Evolutionary conservation across 2,888 invertebrate genomes (phyloP).

Genomic region (Unio pictorum): DNA sequence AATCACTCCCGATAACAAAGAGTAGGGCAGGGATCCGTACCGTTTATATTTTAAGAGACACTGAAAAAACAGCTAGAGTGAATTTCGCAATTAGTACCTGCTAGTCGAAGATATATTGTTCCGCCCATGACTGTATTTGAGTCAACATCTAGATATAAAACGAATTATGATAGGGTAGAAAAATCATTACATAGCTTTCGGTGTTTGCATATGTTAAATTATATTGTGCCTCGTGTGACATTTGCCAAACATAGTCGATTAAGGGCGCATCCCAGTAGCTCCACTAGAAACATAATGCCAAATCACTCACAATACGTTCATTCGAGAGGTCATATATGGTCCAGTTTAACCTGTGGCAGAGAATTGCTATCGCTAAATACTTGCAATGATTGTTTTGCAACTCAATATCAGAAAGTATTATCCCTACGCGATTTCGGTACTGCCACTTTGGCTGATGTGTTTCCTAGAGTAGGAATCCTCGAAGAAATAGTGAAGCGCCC

Average conservation of each 20-base stretch:
- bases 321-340: neutral
- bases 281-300: neutral
- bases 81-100: too few species aligned
- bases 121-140: neutral
- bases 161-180: too few species aligned
- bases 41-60: too few species aligned
- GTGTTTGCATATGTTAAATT: too few species aligned
- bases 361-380: neutral
- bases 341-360: neutral
- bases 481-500: conserved; percentile 4
- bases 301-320: neutral
- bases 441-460: conserved; percentile 7
- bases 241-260: too few species aligned
- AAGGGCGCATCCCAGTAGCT: neutral
- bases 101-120: too few species aligned
- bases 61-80: too few species aligned
- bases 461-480: conserved; percentile 3
- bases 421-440: conserved; percentile 1
- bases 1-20: too few species aligned
- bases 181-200: too few species aligned
- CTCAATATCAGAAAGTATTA: neutral
- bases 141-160: neutral
- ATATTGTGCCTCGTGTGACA: neutral
- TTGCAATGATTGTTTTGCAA: conserved; percentile 1
- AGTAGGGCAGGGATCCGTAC: too few species aligned